phyloP scores from a whole-genome alignment of 2,797 vertebrate genomes.

The Erethizon dorsatum region DNA sequence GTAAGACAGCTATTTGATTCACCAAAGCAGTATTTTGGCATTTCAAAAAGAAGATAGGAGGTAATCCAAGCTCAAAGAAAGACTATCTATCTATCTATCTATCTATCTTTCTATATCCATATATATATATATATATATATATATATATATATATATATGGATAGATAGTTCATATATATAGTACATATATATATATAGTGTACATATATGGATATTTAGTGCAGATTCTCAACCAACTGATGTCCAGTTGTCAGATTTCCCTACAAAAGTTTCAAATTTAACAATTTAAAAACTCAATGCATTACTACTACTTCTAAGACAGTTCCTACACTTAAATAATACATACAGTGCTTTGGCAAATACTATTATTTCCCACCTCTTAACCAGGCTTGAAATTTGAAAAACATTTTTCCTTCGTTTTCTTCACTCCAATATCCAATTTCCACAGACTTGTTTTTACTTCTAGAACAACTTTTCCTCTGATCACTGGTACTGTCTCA shows the following conservation, averaged over 20 bases:
- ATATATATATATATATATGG: no score
- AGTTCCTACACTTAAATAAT: background rate
- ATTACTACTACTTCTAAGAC: background rate
- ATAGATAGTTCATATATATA: no score
- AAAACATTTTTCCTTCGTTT: background rate
- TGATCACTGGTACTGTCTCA: background rate
- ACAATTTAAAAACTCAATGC: background rate
- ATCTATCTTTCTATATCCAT: no score
- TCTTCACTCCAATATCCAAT: background rate
- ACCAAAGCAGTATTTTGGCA: background rate
- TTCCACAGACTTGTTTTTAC: background rate
- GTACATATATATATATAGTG: no score
- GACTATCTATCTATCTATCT: background rate
- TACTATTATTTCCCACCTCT: background rate
- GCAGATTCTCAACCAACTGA: background rate
- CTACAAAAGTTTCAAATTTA: background rate
- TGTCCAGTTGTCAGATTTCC: background rate
- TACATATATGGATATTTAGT: no score
- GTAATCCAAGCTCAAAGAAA: background rate
- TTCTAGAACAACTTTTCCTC: background rate
- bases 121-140: no score
- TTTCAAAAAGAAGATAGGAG: slow-evolving; percentile 17
- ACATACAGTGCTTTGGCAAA: background rate
- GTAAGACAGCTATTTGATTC: background rate
- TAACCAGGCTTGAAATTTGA: background rate